Base-by-base conservation (phyloP, 2,797 vertebrate species). In the Sebastes baramenuke region DNA sequence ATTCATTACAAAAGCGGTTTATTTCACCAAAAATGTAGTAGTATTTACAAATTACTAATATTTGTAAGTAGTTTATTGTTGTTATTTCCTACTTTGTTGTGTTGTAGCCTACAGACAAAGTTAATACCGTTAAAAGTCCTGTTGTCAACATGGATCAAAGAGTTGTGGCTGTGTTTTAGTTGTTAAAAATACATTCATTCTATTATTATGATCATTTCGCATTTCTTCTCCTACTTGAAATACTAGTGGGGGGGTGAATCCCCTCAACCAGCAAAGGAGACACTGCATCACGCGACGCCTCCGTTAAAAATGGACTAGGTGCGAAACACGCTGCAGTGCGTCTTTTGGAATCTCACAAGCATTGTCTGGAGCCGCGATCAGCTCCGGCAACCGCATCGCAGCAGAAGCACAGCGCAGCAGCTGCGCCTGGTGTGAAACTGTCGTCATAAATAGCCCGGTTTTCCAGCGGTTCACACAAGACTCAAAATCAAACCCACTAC, bases 211-310 rank as follows among this genome's bases (percentile, higher is more conserved):
- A 49, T 52, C 8, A 52, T 52, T 52, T 52, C 46, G 0, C 46
- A 52, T 52, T 52, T 52, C 46, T 52, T 52, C 18, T 52, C 18
- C 18, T 49, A 8, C 46, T 52, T 52, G 46, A 9, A 52, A n/a
- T 52, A n/a, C 46, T n/a, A 10, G 0, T n/a, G 46, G 46, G 8
- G 18, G 42, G 16, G 42, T 46, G 7, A 20, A 49, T 49, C 18
- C 46, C 18, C 18, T 20, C 46, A 49, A 49, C 18, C 46, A 49
- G 42, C 42, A 49, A 49, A 2, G 42, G 16, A 20, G 42, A 49
- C 42, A 46, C 7, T 46, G 16, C 18, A 52, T 52, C 46, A 20
- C 3, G 0, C 0, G 9, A 0, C 46, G 18, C 18, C 18, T 52
- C 18, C 3, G 8, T 52, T 20, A 52, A 52, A 52, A 52, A 52